Evolutionary conservation across 1,140 invertebrate genomes (phyloP), one percentile per base, ranked within the genome.

Genomic region (Drosophila setifemur): DNA sequence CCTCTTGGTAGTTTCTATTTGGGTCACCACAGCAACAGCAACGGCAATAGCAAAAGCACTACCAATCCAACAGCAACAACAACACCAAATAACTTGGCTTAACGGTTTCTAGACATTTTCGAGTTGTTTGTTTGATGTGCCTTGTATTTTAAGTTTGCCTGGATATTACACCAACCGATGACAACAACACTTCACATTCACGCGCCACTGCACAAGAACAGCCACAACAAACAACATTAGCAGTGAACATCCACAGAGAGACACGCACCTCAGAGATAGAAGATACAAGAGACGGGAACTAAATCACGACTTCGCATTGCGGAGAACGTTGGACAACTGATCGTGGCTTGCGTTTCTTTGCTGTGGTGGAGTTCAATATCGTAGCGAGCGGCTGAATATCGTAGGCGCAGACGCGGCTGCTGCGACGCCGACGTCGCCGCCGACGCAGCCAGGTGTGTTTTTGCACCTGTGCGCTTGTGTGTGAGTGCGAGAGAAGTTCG

Each of bases 1-100:
- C 72, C 33, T 47, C 53, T 66, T 64, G 69, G 66, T 83, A 67
- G 64, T 69, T 73, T 73, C 37, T 83, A 83, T 83, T 78, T 83
- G 50, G 78, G 78, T 78, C 67, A 72, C 55, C 69, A 64, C 49
- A 71, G 57, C 48, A 72, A 70, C 63, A 68, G 33, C 37, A 72
- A 53, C 48, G 29, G 42, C 40, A 48, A 23, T 14, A 52, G 49
- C 54, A 52, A 25, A 6, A 9, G 31, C 31, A n/a, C n/a, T n/a
- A n/a, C n/a, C n/a, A n/a, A n/a, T n/a, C n/a, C n/a, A 33, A 33
- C 14, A 33, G 31, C 44, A 73, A 50, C 48, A 72, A 70, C 63
- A 58, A 35, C 31, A 49, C 43, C 57, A 68, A n/a, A 63, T 50
- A 66, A 66, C 69, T 83, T 83, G 83, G 78, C 78, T 74, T 83